Base-by-base conservation (phyloP, 2,888 invertebrate species). In the Chloroclysta siterata region DNA sequence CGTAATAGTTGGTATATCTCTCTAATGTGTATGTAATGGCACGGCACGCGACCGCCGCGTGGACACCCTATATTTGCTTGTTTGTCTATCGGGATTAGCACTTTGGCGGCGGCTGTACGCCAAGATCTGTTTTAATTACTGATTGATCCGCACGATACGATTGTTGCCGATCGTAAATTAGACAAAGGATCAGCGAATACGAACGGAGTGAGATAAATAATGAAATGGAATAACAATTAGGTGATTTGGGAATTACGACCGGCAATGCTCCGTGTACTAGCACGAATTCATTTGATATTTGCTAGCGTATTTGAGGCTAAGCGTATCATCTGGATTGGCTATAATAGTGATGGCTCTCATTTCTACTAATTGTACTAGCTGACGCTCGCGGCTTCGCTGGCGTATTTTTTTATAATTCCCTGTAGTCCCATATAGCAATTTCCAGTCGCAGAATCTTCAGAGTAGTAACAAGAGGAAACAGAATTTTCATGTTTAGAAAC, bases 51-150 rank as follows among this genome's bases (percentile, higher is more conserved):
- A 48, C 83, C 67, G 80, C 54, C 84, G 80, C 83, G 88, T 85
- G 85, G 60, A 58, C 60, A 36, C 71, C 69, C 74, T 77, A 75
- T 76, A 72, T 75, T 68, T 69, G 64, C 74, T 70, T 87, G 85
- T 88, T 87, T 88, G 86, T 79, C 84, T 80, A 88, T 84, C 82
- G 79, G 88, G 89, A 89, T 91, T 90, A 91, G 86, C 90, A 90
- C 90, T 90, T 87, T 86, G 81, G 79, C 69, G 72, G 72, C 81
- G 83, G 75, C 80, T 79, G 83, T 80, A 81, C 55, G 60, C 63
- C 52, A 63, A 60, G 53, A 54, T 64, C 56, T 58, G 60, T 83
- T 89, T 89, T 90, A 88, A 89, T 90, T 89, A 86, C 89, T 81
- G 90, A 90, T 90, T 83, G 88, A 88, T 88, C 84, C 84, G 53